Evolutionary conservation across 2,113 vertebrate species (phyloP).

Genomic region (Laticauda laticaudata): DNA sequence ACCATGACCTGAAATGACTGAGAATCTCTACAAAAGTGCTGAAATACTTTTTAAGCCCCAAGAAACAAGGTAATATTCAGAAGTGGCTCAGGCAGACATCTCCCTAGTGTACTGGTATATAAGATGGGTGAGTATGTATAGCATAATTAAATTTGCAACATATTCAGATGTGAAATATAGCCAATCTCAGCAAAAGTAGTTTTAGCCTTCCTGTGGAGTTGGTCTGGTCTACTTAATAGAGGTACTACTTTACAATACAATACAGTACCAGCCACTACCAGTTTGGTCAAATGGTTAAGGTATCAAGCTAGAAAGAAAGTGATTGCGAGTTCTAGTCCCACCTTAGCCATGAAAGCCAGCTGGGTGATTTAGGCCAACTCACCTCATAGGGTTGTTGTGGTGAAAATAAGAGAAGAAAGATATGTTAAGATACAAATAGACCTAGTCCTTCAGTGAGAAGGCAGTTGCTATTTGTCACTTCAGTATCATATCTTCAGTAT

Average conservation of each 20-base stretch:
- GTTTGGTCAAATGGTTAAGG: neutral
- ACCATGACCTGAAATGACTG: too few species aligned
- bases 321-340: neutral
- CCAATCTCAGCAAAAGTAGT: neutral
- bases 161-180: neutral
- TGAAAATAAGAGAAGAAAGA: neutral
- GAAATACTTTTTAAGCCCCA: neutral
- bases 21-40: neutral
- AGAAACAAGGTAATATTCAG: neutral
- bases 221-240: neutral
- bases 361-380: neutral
- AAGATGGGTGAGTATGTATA: neutral
- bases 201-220: neutral
- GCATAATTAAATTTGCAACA: neutral
- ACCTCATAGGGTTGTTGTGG: neutral
- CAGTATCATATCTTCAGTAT: neutral
- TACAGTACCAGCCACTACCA: neutral
- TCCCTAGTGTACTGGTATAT: neutral
- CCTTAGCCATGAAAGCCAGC: neutral
- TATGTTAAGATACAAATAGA: neutral
- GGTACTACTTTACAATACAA: neutral
- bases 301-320: neutral
- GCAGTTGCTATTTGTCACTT: neutral
- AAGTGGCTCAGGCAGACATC: neutral
- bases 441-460: neutral